These are phyloP conservation scores for Onthophagus sagittarius DNA, from an alignment of 2,888 invertebrate genomes.

Conservation along the genomic window DNA sequence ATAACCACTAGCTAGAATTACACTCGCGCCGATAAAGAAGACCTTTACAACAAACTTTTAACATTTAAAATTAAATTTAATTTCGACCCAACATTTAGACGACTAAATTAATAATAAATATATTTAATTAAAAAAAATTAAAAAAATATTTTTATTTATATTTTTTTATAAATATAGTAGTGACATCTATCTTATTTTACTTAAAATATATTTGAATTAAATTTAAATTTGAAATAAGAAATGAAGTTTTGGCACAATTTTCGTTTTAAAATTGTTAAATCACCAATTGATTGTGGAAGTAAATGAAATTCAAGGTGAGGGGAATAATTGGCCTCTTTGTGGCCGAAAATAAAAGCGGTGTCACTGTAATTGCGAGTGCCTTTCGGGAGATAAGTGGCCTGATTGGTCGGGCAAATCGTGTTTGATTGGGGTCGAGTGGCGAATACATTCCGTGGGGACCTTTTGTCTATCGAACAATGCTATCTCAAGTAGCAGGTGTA, in stretches of 20 bases:
- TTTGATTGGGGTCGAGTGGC: conserved; percentile 1
- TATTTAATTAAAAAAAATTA: too few relatives aligned
- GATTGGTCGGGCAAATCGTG: conserved; percentile 3
- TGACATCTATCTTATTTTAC: too few relatives aligned
- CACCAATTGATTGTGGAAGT: background rate
- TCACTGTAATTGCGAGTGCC: background rate
- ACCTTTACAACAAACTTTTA: background rate
- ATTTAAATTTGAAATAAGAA: background rate
- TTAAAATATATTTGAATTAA: too few relatives aligned
- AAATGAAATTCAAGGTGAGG: background rate
- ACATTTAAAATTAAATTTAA: background rate
- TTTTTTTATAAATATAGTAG: too few relatives aligned
- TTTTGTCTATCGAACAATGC: conserved; percentile 7
- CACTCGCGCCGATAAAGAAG: background rate
- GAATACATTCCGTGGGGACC: background rate
- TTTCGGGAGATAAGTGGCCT: conserved; percentile 9
- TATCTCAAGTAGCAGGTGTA: conserved; percentile 6
- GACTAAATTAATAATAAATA: too few relatives aligned
- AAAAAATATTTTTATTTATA: too few relatives aligned
- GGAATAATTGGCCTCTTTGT: background rate
- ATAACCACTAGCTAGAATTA: background rate
- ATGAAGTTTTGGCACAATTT: background rate
- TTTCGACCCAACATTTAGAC: background rate
- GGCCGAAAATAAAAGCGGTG: background rate
- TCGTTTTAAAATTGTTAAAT: background rate